Evolutionary conservation across 2,888 invertebrate species (phyloP), one percentile per base, ranked within the genome.

Genomic region (Pedicia rivosa): DNA sequence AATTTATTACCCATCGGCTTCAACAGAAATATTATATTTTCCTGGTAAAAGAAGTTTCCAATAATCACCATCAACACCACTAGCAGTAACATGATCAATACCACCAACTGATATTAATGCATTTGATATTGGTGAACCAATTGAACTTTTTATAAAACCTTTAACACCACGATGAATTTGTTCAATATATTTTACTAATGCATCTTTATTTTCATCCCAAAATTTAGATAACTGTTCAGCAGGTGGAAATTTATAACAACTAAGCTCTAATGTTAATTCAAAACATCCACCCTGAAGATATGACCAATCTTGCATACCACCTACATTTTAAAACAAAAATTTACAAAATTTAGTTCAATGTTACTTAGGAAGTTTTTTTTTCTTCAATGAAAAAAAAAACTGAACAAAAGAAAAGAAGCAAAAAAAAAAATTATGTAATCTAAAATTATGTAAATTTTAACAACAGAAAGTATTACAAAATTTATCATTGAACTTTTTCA

Each of bases 281-380:
- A 94, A 80, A 51, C 87, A 88, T 49, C 84, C 90, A 3, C 90
- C 82, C 49, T 80, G 71, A 1, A 91, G 54, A 56, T 98, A 98
- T 63, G 92, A 97, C 82, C 91, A 98, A 62, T 98, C 98, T 62
- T 97, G 97, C 97, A 98, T 97, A 6, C 97, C 97, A 1, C 97
- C n/a, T n/a, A n/a, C n/a, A n/a, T n/a, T n/a, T n/a, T n/a, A n/a
- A n/a, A n/a, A n/a, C 6, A 12, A 28, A 6, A 12, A n/a, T 6
- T 10, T 10, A n/a, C n/a, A n/a, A n/a, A n/a, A n/a, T n/a, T n/a
- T n/a, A n/a, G n/a, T n/a, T n/a, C n/a, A n/a, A n/a, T n/a, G n/a
- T n/a, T n/a, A n/a, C n/a, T n/a, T n/a, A n/a, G n/a, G n/a, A n/a
- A n/a, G n/a, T n/a, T n/a, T n/a, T n/a, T n/a, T n/a, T n/a, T n/a